A percentile compares a stretch with the other conserved stretches of the same genome.
These are phyloP conservation scores for Esperia sulphurella DNA, from an alignment of 2,888 invertebrate species.

Conservation along the genomic window DNA sequence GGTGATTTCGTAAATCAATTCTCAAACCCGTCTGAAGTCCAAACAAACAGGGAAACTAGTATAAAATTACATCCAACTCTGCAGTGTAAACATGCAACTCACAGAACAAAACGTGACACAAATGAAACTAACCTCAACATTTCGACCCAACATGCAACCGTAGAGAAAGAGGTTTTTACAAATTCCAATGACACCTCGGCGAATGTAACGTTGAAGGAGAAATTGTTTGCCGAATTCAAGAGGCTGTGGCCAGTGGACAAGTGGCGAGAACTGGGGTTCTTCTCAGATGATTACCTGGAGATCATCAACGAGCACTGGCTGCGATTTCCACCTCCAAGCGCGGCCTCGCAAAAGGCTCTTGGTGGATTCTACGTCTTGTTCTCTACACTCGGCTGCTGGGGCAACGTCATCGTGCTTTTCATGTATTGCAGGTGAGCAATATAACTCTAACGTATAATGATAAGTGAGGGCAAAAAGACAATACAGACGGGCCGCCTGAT, in stretches of 20 bases:
- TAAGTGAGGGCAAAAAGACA: no score
- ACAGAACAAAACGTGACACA: slow-evolving; percentile 5
- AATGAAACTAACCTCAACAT: neutral
- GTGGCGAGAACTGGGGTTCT: slow-evolving; percentile 78
- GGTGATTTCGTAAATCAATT: slow-evolving; percentile 18
- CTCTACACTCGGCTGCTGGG: slow-evolving; percentile 82
- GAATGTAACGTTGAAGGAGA: neutral
- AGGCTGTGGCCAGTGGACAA: slow-evolving; percentile 59
- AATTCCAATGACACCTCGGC: neutral
- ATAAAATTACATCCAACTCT: neutral
- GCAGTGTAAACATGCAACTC: neutral
- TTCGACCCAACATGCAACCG: neutral
- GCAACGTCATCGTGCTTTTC: slow-evolving; percentile 85
- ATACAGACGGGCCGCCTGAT: no score
- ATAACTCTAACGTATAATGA: no score
- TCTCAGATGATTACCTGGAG: slow-evolving; percentile 76
- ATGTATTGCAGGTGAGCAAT: slow-evolving; percentile 84
- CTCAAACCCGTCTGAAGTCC: neutral
- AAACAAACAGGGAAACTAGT: neutral
- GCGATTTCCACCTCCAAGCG: slow-evolving; percentile 81
- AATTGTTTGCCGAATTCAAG: slow-evolving; percentile 39
- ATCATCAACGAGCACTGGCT: slow-evolving; percentile 87
- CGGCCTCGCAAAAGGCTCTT: slow-evolving; percentile 77
- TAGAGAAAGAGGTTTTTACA: neutral
- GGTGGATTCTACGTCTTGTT: slow-evolving; percentile 82